Evolutionary conservation across 2,113 vertebrate genomes (phyloP), one percentile per base, ranked within the genome.

Genomic region (Paradisaea rubra): DNA sequence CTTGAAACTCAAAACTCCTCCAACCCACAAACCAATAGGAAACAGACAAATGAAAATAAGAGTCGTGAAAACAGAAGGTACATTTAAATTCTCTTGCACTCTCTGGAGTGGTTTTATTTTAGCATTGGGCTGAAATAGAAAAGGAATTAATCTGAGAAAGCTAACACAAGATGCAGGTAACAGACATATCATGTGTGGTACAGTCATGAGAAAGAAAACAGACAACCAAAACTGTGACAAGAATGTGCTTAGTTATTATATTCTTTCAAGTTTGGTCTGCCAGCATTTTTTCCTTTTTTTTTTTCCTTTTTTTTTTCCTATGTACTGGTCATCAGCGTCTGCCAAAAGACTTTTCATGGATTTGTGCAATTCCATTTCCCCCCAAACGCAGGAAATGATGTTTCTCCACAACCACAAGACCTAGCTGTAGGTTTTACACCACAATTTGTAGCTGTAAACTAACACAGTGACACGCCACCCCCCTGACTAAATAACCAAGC

Each of bases 161-260:
- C 14, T 8, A 52, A 64, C 37, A 59, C 5, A 66, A 80, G 91
- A 81, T 42, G 57, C 88, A 95, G 76, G 72, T 92, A 94, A 91
- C 8, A 39, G 60, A 49, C 18, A 15, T 52, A 84, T 52, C 23
- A 17, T 10, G 18, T 65, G 49, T 54, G 41, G 56, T 80, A 35
- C 19, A 52, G 63, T 24, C 28, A n/a, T 6, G 65, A 88, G 74
- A 80, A 64, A 80, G 39, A 91, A 84, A 89, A 85, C 4, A 47
- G 63, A 73, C 72, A 86, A 94, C 70, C 65, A 87, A 88, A 94
- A 74, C 65, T 88, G 89, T 77, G 69, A 92, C 76, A 92, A 79
- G 61, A 89, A 93, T 95, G 91, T 81, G 94, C 93, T 94, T 81
- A 86, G 84, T 77, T 95, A 77, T 64, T 72, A 71, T 94, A 71